Conservation (phyloP, 2,113 vertebrate genomes). For the Anarhynchus alexandrinus region DNA sequence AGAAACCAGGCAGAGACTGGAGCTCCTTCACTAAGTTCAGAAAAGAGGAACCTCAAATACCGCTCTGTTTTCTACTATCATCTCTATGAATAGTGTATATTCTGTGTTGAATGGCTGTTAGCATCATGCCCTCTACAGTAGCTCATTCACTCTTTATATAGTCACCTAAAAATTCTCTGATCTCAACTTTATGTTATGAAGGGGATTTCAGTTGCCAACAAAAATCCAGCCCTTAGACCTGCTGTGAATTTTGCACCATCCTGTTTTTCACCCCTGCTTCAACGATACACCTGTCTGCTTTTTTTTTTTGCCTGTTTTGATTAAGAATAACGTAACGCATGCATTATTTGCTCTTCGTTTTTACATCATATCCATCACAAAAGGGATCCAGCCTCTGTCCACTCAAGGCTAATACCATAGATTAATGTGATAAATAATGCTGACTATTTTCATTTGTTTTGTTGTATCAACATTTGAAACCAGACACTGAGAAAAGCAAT, state of each 20-base stretch:
- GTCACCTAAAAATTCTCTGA: neutral
- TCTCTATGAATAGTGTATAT: neutral
- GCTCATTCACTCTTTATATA: neutral
- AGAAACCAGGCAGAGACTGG: rapidly evolving
- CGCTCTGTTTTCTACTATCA: neutral
- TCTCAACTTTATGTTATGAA: neutral
- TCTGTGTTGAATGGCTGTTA: neutral
- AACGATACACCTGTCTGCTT: neutral
- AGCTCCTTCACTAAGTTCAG: neutral
- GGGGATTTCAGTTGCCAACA: neutral
- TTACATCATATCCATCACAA: neutral
- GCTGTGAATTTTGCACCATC: neutral
- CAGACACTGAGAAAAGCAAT: neutral
- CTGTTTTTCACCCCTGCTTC: neutral
- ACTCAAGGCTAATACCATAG: neutral
- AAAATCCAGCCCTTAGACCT: neutral
- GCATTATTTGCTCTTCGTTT: neutral
- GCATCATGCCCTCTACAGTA: neutral
- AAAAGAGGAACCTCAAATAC: neutral
- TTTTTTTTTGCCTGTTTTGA: neutral
- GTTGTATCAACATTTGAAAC: neutral
- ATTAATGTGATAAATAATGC: neutral
- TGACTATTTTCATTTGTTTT: neutral
- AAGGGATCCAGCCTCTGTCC: neutral
- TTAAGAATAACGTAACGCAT: neutral